Evolutionary conservation across 2,113 vertebrate genomes (phyloP), one percentile per base, ranked within the genome.

Genomic region (Myrmecobius fasciatus): DNA sequence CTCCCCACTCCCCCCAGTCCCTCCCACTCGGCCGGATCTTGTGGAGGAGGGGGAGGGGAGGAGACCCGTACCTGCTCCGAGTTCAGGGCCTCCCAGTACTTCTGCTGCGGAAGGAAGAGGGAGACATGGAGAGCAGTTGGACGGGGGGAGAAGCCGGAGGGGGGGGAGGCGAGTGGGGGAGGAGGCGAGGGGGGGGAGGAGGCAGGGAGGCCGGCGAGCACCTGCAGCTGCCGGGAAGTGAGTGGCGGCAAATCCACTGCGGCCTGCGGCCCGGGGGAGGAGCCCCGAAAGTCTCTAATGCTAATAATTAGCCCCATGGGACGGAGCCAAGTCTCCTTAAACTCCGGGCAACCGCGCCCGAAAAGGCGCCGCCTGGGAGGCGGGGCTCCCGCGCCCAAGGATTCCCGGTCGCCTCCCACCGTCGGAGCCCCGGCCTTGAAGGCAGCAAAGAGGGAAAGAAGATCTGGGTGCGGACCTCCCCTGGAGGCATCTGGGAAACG

Each of bases 11-110:
- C 46, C 36, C 43, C 0, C 49, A 49, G 49, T 49, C 49, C 7
- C 49, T n/a, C 7, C 49, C 49, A 49, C 49, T 8, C 49, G 49
- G 49, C 49, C 7, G 49, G 49, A 8, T 49, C 49, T 49, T 49
- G 49, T 49, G 49, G 53, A 93, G 94, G 31, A 93, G 89, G 96
- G 52, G 93, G 28, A 92, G 14, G 53, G 43, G 36, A 60, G 20
- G 17, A 88, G 9, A 93, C 51, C 53, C 96, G 24, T 95, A 97
- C 97, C 95, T 97, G 97, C 91, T 98, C 95, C 3, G 22, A 97
- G 94, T 96, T 97, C 96, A 97, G 95, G 96, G 96, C 95, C 91
- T 98, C 95, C 83, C 91, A 97, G 3, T 94, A 91, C 26, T 98
- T 97, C 67, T 97, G 89, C 94, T 96, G 93, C 10, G 6, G 67